Conservation (phyloP, 2,797 vertebrate species). For the Chelon auratus region DNA sequence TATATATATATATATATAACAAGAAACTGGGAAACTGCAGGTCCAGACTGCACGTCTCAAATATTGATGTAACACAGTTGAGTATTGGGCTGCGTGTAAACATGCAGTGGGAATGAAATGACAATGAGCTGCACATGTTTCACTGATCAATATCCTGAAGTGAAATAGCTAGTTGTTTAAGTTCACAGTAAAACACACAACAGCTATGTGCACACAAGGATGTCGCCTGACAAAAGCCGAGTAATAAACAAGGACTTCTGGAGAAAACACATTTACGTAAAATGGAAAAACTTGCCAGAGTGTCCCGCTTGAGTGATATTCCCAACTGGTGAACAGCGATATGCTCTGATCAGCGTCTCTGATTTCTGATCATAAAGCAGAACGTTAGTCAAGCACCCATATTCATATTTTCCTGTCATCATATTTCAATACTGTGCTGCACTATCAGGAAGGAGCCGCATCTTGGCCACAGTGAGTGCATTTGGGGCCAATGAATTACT, state of each 20-base stretch:
- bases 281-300: conserved; percentile 2
- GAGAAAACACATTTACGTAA: conserved; percentile 11
- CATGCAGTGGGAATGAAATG: not conserved
- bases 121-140: not conserved
- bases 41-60: conserved; percentile 8
- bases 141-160: not conserved
- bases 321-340: conserved; percentile 38
- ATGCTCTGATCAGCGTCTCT: not conserved
- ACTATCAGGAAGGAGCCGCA: conserved; percentile 37
- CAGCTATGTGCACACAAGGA: not conserved
- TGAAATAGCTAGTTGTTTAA: not conserved
- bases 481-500: conserved; percentile 40
- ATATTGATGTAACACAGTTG: conserved; percentile 1
- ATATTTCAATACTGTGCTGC: conserved; percentile 48
- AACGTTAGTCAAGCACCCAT: conserved; percentile 35
- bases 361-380: conserved; percentile 30
- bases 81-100: not conserved
- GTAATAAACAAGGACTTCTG: not conserved
- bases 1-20: too few species aligned
- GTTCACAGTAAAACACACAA: not conserved
- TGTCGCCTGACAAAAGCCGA: not conserved
- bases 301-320: conserved; percentile 8
- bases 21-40: not conserved
- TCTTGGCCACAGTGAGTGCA: conserved; percentile 50
- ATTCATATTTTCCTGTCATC: conserved; percentile 41